phyloP scores from a whole-genome alignment of 2,113 vertebrate species.

The Hypocryptadius cinnamomeus region DNA sequence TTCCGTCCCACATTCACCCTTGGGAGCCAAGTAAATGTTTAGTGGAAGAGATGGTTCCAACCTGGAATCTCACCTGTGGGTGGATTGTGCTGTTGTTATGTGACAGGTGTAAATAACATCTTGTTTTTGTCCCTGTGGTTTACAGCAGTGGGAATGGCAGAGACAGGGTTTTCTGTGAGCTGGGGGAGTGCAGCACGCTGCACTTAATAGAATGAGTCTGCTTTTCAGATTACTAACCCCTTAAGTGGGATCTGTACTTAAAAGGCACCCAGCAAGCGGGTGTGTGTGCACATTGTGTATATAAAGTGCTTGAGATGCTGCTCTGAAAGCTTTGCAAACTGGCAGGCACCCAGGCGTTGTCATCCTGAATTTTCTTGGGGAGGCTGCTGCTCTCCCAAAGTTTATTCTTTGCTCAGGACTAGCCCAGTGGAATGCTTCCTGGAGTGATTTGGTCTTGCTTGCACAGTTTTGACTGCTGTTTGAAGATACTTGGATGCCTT shows the following conservation, averaged over 20 bases:
- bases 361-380: neutral
- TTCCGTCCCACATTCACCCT: neutral
- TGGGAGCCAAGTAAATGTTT: neutral
- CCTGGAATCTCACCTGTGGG: neutral
- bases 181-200: neutral
- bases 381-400: neutral
- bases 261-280: conserved; percentile 46
- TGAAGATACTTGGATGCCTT: neutral
- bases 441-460: neutral
- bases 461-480: neutral
- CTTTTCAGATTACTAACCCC: conserved; percentile 23
- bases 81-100: neutral
- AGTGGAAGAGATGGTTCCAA: neutral
- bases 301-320: conserved; percentile 45
- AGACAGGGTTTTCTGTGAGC: neutral
- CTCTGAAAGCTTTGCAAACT: conserved; percentile 45
- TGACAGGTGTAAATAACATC: neutral
- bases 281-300: conserved; percentile 16
- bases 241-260: conserved; percentile 53
- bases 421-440: neutral
- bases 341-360: neutral
- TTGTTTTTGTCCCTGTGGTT: neutral
- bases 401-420: neutral
- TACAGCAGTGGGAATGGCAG: neutral
- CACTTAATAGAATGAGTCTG: neutral